Percentiles rank a stretch among this genome's conserved stretches.
These are phyloP conservation scores for Capromys pilorides DNA, from an alignment of 2,797 vertebrate species.

Conservation along the genomic window DNA sequence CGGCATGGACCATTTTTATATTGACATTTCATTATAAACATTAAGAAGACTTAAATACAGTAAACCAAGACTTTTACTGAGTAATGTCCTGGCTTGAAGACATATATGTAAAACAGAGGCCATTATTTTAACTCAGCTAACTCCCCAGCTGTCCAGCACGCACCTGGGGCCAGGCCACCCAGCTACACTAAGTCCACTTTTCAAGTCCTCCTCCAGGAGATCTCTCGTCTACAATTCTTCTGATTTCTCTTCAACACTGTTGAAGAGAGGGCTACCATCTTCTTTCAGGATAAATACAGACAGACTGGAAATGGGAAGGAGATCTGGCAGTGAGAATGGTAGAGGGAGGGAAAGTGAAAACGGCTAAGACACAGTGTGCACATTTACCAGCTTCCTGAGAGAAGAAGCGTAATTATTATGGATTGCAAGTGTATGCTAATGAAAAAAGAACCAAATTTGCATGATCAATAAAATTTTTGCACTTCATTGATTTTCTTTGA, in stretches of 20 bases:
- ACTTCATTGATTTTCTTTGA: neutral
- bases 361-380: neutral
- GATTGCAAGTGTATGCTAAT: neutral
- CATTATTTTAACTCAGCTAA: neutral
- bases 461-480: neutral
- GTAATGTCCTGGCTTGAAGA: constrained; percentile 1
- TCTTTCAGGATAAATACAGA: neutral
- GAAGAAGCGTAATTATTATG: neutral
- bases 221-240: neutral
- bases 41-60: neutral
- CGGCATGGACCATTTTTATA: neutral
- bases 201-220: neutral
- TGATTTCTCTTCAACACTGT: constrained; percentile 34
- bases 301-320: neutral
- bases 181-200: neutral
- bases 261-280: neutral
- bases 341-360: neutral
- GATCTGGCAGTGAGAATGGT: neutral
- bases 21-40: constrained; percentile 33
- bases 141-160: neutral
- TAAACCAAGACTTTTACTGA: neutral
- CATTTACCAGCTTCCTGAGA: neutral
- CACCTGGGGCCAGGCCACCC: neutral
- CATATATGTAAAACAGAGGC: neutral
- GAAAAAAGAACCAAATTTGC: neutral